Percentiles rank a stretch among this genome's conserved stretches.
Conservation (phyloP, 2,888 invertebrate genomes). For the Diarsia brunnea region DNA sequence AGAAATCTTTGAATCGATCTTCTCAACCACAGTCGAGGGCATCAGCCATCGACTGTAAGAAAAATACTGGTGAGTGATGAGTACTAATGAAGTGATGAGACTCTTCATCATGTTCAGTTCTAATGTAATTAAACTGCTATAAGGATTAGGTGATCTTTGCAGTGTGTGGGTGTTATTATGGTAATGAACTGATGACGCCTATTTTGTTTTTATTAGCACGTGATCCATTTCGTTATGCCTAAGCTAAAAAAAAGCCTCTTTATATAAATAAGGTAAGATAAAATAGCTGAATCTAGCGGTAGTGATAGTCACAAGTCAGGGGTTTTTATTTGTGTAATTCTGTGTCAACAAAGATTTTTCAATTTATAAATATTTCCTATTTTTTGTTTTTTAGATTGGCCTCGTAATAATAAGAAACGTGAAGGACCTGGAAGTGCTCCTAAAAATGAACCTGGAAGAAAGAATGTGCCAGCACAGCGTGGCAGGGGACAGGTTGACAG, state of each 20-base stretch:
- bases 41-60: conserved; percentile 93
- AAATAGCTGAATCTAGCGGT: conserved; percentile 17
- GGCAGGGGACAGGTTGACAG: conserved; percentile 93
- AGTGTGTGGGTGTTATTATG: conserved; percentile 4
- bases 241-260: neutral
- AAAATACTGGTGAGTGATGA: conserved; percentile 92
- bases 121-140: neutral
- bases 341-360: neutral
- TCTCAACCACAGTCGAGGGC: conserved; percentile 93
- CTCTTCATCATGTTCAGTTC: neutral
- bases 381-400: conserved; percentile 85
- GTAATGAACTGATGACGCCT: neutral
- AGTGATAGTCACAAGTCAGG: conserved; percentile 23
- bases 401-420: conserved; percentile 92
- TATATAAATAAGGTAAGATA: neutral
- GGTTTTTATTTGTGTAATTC: neutral
- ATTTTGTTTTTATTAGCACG: conserved; percentile 37
- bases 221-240: conserved; percentile 5
- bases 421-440: conserved; percentile 91
- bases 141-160: neutral
- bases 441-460: conserved; percentile 92
- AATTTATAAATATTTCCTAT: neutral
- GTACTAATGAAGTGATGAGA: conserved; percentile 63
- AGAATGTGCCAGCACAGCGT: conserved; percentile 93
- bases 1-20: conserved; percentile 93